Evolutionary conservation across 2,797 vertebrate genomes (phyloP), one percentile per base, ranked within the genome.

Genomic region (Erethizon dorsatum): DNA sequence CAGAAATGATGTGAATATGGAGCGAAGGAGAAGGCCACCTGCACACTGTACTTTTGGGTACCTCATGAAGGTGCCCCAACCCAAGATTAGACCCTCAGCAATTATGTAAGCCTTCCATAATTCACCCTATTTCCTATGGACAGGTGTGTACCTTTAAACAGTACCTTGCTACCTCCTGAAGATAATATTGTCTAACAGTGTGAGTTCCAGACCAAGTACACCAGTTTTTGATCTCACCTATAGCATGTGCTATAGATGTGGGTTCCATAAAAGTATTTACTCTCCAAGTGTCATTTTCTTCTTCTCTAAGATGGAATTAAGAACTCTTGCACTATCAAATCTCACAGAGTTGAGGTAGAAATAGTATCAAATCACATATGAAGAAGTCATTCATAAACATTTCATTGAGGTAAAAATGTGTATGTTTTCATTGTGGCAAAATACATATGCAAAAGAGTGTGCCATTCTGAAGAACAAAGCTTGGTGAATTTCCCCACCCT

Each of bases 181-280:
- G 59, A 87, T 22, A 26, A 54, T 6, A 22, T 0, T 65, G 10
- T 69, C 80, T 5, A 67, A 28, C 28, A 52, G n/a, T 59, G 87
- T 85, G 75, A 73, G 14, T 75, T 65, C 83, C 75, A 79, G n/a
- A 83, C 41, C 83, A 78, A 89, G 88, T 75, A 83, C n/a, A 56
- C 45, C 10, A 50, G 41, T 1, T 86, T 79, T 95, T 61, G 1
- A 33, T 50, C 69, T 45, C 57, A 22, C 10, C 12, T 5, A 6
- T 10, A 17, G 71, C 11, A 57, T 0, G 0, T 0, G 1, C 13
- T 12, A 28, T 37, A 14, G 33, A 50, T 28, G 13, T 0, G 13
- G 69, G 20, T 67, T 82, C 61, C 5, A 0, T 20, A 18, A 80
- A 75, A 45, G 56, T 3, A 47, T 50, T 80, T 26, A 28, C 77